Evolutionary conservation across 2,797 vertebrate species (phyloP), one percentile per base, ranked within the genome.

Genomic region (Tangara arthus): DNA sequence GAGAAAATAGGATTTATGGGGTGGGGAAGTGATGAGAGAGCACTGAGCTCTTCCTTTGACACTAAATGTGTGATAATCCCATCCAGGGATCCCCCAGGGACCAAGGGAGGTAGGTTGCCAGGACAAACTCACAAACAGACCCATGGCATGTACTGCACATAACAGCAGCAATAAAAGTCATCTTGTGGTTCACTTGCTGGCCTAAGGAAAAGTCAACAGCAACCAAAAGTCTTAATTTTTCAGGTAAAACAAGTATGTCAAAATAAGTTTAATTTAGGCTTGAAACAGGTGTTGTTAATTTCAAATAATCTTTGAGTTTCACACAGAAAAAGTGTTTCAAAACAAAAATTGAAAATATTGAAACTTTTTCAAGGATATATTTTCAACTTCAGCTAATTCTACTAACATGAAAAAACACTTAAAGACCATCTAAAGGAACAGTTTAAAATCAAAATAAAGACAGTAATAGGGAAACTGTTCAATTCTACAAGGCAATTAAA

Each of bases 331-430:
- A 22, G 6, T 34, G 11, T 72, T 90, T 82, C 32, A 65, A 87
- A 92, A 50, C 28, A 81, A 64, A 68, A 76, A 6, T 0, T 57
- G 30, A 87, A 84, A 89, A 82, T 2, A 76, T 0, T 56, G 3
- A 73, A 15, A 23, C 8, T 72, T 87, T 81, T 80, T 55, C 22
- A 76, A 65, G 20, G 7, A 8, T 61, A 8, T 70, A 41, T 73
- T 89, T 90, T 73, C 28, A 16, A 63, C n/a, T 82, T 76, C 50
- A 82, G 56, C 26, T 85, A 89, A 66, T 91, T 87, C 35, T 56
- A 56, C 35, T 76, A 66, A 49, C 22, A 27, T 20, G 11, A 23
- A 76, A 66, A 86, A 79, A 26, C 28, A 63, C 22, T 59, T 73
- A 66, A 11, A 85, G 18, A 56, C 6, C n/a, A 78, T 18, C 30